phyloP scores from a whole-genome alignment of 2,113 vertebrate genomes.

The Callopanchax toddi region DNA sequence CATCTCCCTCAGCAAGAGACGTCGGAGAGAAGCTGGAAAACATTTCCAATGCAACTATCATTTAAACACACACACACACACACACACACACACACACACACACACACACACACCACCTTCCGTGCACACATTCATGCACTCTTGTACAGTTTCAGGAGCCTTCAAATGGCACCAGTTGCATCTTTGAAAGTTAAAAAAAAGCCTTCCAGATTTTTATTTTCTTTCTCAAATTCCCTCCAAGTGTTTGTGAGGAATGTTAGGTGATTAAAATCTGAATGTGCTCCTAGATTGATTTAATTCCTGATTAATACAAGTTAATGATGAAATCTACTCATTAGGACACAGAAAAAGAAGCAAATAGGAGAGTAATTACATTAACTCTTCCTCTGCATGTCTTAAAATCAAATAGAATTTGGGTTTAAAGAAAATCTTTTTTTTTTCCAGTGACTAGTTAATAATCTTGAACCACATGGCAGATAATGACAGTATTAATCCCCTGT shows the following conservation, averaged over 20 bases:
- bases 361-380: neutral
- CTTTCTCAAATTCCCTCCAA: conserved; percentile 20
- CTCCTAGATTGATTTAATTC: conserved; percentile 22
- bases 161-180: conserved; percentile 44
- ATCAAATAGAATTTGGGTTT: conserved; percentile 8
- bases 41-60: conserved; percentile 57
- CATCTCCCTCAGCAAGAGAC: conserved; percentile 70
- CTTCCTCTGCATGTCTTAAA: neutral
- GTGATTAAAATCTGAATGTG: conserved; percentile 54
- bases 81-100: neutral
- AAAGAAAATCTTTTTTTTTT: conserved; percentile 8
- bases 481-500: conserved; percentile 38
- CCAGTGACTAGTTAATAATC: conserved; percentile 10
- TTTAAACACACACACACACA: conserved; percentile 33
- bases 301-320: conserved; percentile 21
- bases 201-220: conserved; percentile 18
- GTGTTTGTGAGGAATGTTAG: conserved; percentile 46
- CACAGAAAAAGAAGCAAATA: conserved; percentile 1
- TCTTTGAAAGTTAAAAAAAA: conserved; percentile 56
- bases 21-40: conserved; percentile 65
- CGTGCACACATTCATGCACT: neutral
- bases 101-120: conserved; percentile 12
- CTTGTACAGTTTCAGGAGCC: conserved; percentile 39
- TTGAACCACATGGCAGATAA: conserved; percentile 28
- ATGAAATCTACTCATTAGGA: conserved; percentile 12